Conservation (phyloP, 2,113 vertebrate species). For the Bothrops jararaca region DNA sequence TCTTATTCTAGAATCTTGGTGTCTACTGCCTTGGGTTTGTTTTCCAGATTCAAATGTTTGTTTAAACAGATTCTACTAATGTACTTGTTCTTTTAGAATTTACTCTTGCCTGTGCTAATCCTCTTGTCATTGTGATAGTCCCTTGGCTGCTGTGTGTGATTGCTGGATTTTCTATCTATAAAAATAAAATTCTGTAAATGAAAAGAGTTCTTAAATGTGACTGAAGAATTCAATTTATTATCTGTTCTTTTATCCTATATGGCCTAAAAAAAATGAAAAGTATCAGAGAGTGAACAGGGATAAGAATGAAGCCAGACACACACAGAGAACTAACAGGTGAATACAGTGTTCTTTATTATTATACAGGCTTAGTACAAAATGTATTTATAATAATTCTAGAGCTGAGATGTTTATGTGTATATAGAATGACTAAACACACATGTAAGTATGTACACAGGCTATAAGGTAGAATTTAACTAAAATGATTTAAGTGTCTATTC, state of each 20-base stretch:
- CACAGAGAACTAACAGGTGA: background rate
- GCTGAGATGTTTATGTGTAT: background rate
- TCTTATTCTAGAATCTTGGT: background rate
- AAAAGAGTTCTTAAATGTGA: background rate
- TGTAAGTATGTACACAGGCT: background rate
- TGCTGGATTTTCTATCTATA: background rate
- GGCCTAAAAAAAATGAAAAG: background rate
- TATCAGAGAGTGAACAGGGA: background rate
- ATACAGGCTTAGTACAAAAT: background rate
- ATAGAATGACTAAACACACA: background rate
- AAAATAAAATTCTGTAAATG: background rate
- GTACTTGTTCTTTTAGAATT: background rate
- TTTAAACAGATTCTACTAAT: background rate
- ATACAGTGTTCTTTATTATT: background rate
- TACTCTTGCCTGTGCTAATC: background rate
- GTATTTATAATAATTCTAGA: background rate
- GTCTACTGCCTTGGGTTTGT: background rate
- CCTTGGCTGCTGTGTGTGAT: background rate
- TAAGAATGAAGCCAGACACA: background rate
- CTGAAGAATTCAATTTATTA: background rate
- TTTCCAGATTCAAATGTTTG: background rate
- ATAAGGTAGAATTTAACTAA: background rate
- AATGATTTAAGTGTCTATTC: background rate
- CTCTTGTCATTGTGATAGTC: background rate
- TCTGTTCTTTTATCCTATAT: constrained; percentile 1